Evolutionary conservation across 1,140 invertebrate species (phyloP), one percentile per base, ranked within the genome.

Genomic region (Elysia chlorotica): DNA sequence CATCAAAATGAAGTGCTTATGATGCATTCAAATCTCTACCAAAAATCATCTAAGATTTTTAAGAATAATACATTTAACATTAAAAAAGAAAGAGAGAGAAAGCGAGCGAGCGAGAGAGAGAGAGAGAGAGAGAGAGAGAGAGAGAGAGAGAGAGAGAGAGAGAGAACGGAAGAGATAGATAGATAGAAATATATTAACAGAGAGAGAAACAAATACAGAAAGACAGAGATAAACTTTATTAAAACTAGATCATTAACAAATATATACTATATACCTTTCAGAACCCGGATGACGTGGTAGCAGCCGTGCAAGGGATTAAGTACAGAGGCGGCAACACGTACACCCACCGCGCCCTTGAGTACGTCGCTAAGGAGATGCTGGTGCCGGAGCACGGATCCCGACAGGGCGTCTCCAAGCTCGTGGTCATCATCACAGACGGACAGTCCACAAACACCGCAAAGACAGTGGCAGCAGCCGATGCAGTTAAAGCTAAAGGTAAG

Each of bases 351-450:
- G 81, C 79, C 21, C 35, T 83, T 3, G 53, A 73, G 6, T 76
- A 69, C 35, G 65, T 76, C 14, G 57, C 74, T 30, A 36, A 71
- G 0, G 31, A 61, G 2, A 77, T 81, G 73, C 77, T 81, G 35
- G 41, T 19, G 6, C 33, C 35, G 0, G 57, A 70, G 59, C 68
- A 78, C 53, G 81, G 79, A 19, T 76, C 65, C 14, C 65, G 83
- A 38, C 31, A 54, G 3, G 54, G 73, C 19, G 78, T 77, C 14
- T 25, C 57, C 6, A 63, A 78, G 14, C 57, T 83, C 0, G 77
- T 71, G 5, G 70, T 84, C 59, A 72, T 84, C n/a, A 66, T 84
- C 25, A 84, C 83, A 2, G 83, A 84, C 62, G 83, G 83, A 19
- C 65, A 73, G 35, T 80, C 79, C 4, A 71, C 75, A 17, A 70